These are phyloP conservation scores for Cnemophilus loriae DNA, from an alignment of 2,113 vertebrate species.

Conservation along the genomic window DNA sequence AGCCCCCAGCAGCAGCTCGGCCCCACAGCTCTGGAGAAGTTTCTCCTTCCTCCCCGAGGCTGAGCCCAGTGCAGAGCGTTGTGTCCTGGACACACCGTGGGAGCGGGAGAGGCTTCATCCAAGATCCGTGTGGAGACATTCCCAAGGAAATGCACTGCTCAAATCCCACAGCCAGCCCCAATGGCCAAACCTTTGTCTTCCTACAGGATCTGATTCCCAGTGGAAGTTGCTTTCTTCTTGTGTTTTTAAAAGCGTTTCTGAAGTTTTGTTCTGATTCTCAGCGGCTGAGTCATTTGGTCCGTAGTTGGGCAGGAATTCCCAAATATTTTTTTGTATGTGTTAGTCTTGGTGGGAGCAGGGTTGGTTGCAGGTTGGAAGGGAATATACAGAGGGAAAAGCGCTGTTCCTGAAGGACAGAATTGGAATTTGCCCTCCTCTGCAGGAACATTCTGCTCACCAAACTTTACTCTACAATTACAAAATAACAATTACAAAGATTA, in stretches of 20 bases:
- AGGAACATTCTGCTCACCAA: not conserved
- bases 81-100: not conserved
- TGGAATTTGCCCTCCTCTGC: not conserved
- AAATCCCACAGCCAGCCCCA: not conserved
- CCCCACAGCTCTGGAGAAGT: not conserved
- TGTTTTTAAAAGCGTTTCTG: not conserved
- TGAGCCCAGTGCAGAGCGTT: not conserved
- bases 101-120: not conserved
- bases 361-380: not conserved
- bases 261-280: not conserved
- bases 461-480: not conserved
- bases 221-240: not conserved
- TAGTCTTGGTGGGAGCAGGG: not conserved
- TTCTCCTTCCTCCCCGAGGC: not conserved
- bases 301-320: not conserved
- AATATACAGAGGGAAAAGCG: not conserved
- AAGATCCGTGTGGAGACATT: not conserved
- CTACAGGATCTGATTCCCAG: not conserved
- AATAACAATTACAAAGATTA: not conserved
- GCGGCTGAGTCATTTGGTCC: accelerated
- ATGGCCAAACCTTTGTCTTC: not conserved
- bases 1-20: not conserved
- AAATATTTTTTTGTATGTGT: accelerated
- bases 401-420: not conserved
- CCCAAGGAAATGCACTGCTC: not conserved